These are phyloP conservation scores for Gonocerus acuteangulatus DNA, from an alignment of 2,888 invertebrate species.

Conservation along the genomic window DNA sequence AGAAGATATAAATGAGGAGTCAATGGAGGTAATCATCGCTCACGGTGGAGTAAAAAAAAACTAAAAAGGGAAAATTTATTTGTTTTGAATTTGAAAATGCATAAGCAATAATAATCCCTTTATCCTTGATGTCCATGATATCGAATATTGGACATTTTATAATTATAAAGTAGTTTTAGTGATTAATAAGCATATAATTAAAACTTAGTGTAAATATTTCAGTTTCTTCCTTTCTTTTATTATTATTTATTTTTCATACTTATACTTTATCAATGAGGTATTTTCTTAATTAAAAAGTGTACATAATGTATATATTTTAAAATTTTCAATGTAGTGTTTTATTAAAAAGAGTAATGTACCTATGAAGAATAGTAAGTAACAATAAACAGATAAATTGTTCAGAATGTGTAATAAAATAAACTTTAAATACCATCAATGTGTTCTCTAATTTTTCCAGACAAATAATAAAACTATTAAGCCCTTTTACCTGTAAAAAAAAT, in stretches of 20 bases:
- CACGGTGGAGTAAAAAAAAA: too few relatives aligned
- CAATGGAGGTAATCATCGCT: conserved; percentile 2
- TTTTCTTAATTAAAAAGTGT: too few relatives aligned
- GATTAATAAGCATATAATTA: too few relatives aligned
- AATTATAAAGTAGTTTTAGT: too few relatives aligned
- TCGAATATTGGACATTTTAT: too few relatives aligned
- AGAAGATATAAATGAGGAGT: conserved; percentile 59
- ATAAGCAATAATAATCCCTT: too few relatives aligned
- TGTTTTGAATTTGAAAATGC: too few relatives aligned
- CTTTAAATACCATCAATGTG: background rate
- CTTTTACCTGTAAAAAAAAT: background rate
- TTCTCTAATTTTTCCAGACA: conserved; percentile 18
- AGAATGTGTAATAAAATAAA: background rate
- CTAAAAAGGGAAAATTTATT: too few relatives aligned
- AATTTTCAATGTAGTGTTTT: conserved; percentile 16
- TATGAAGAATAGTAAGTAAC: background rate
- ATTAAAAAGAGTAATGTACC: background rate
- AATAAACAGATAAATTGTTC: background rate
- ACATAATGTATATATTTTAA: conserved; percentile 15
- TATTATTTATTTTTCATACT: background rate
- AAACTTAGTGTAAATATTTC: background rate
- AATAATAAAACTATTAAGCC: background rate
- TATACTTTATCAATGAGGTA: too few relatives aligned
- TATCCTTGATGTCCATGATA: too few relatives aligned
- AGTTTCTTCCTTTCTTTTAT: background rate